These are phyloP conservation scores for Darevskia nairensis DNA, from an alignment of 2,797 vertebrate genomes.

Conservation along the genomic window DNA sequence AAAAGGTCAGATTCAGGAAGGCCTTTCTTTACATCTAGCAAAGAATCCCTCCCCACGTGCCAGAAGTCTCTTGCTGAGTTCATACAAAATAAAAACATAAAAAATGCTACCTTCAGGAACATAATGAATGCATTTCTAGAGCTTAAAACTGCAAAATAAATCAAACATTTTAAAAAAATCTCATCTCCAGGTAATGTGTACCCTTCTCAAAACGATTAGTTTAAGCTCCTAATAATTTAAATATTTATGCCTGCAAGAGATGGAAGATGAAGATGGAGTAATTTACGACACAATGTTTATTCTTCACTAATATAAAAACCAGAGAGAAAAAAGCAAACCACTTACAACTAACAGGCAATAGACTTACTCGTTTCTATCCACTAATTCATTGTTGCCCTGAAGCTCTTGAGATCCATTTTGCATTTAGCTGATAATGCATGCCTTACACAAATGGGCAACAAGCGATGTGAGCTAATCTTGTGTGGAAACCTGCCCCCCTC, in stretches of 20 bases:
- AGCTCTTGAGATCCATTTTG: background rate
- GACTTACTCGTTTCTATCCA: background rate
- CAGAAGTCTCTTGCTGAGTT: background rate
- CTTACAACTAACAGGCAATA: background rate
- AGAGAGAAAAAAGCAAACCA: background rate
- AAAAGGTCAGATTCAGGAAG: background rate
- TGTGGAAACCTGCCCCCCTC: too few species aligned
- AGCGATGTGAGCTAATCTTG: background rate
- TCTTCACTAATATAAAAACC: background rate
- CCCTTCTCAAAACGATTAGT: conserved; percentile 48
- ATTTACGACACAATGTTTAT: background rate
- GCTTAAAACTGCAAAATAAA: conserved; percentile 46
- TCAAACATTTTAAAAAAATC: conserved; percentile 34
- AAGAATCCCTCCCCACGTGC: background rate
- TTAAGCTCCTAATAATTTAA: conserved; percentile 16
- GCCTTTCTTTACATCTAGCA: background rate
- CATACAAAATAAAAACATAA: conserved; percentile 1
- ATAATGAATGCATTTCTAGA: conserved; percentile 1
- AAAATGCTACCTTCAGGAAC: conserved; percentile 6
- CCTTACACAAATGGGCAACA: background rate
- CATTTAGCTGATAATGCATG: too few species aligned
- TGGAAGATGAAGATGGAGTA: conserved; percentile 3
- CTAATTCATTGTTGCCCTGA: background rate
- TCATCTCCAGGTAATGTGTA: conserved; percentile 8
- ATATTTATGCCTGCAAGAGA: conserved; percentile 47